A percentile compares a stretch with the other conserved stretches of the same genome.
phyloP scores from a whole-genome alignment of 2,888 invertebrate genomes.

The Creontiades dilutus region DNA sequence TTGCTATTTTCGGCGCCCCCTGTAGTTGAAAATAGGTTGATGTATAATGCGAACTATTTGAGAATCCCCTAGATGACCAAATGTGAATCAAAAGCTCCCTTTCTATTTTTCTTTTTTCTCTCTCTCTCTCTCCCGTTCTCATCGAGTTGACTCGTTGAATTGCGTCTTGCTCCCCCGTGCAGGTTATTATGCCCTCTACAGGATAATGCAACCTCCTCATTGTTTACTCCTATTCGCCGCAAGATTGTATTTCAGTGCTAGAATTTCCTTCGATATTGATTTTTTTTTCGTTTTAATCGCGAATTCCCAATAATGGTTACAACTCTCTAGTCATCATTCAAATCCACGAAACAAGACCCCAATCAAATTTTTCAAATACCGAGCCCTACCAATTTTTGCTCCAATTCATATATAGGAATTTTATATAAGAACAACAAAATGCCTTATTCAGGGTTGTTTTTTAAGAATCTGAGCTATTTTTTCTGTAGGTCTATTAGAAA shows the following conservation, averaged over 20 bases:
- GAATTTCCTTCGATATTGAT: not conserved
- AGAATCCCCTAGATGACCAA: conserved; percentile 60
- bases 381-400: too few species aligned
- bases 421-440: too few species aligned
- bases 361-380: too few species aligned
- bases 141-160: not conserved
- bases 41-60: conserved; percentile 67
- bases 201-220: conserved; percentile 20
- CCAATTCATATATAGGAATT: too few species aligned
- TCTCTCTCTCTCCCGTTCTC: not conserved
- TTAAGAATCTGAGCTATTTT: too few species aligned
- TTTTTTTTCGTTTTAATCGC: not conserved
- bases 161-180: not conserved
- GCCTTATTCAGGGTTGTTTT: too few species aligned
- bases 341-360: too few species aligned
- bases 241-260: too few species aligned
- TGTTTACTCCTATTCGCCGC: conserved; percentile 11
- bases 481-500: too few species aligned
- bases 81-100: conserved; percentile 53
- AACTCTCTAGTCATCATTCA: too few species aligned
- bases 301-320: too few species aligned
- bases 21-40: conserved; percentile 64
- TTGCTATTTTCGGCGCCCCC: conserved; percentile 62
- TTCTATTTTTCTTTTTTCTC: conserved; percentile 12
- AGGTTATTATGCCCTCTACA: not conserved